Evolutionary conservation across 1,140 invertebrate genomes (phyloP), one percentile per base, ranked within the genome.

Genomic region (Diorhabda sublineata): DNA sequence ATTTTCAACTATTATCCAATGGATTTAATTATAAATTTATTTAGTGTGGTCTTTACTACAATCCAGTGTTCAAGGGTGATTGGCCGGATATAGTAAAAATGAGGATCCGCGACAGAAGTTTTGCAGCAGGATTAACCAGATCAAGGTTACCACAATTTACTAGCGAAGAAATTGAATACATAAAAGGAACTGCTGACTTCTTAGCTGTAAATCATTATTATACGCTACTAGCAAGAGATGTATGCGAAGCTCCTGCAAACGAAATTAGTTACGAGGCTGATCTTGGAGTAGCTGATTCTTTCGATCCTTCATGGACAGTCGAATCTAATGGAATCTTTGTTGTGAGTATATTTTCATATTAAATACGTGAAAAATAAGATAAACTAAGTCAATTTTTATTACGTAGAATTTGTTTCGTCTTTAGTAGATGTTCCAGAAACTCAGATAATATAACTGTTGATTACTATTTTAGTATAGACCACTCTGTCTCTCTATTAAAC

Each of bases 21-120:
- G 26, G 26, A 26, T 26, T 26, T 26, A 26, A 26, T 26, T 26
- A 26, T 26, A 26, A 26, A 26, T 26, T 26, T 1, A 26, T 63
- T 9, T 42, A 63, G 61, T 63, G 43, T 63, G 61, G 61, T n/a
- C n/a, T 63, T 9, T 63, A 63, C 44, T 42, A 42, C 26, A 45
- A 63, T n/a, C 61, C 61, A 45, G 45, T 63, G 9, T 63, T 63
- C 44, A 43, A 8, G 6, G 45, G 52, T 63, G 42, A 26, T 26
- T 26, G 26, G 26, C 26, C 26, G 26, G 26, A 26, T 26, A 26
- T 26, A 26, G 26, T 26, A 63, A 2, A 43, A n/a, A 43, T 8
- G 45, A 7, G 9, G 43, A 44, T 63, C 8, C 43, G 26, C 6
- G 6, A 42, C 0, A 63, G 42, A 7, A 45, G 61, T 45, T 0